These are phyloP conservation scores for Tetheella fluctuosa DNA, from an alignment of 2,888 invertebrate genomes.

Conservation along the genomic window DNA sequence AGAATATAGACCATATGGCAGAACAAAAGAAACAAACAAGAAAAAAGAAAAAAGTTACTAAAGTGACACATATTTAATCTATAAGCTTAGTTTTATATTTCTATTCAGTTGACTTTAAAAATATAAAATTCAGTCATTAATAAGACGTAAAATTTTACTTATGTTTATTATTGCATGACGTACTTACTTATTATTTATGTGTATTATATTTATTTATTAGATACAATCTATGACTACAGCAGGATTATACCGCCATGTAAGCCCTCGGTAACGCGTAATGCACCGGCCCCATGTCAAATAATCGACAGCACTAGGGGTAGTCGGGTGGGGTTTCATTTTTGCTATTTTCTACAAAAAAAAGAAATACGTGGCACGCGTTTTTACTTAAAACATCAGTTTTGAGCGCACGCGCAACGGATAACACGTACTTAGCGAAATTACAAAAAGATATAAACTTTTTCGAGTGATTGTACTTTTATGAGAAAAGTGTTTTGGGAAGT, in stretches of 20 bases:
- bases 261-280: slow-evolving; percentile 52
- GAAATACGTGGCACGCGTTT: slow-evolving; percentile 63
- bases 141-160: too few species aligned
- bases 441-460: slow-evolving; percentile 17
- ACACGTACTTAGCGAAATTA: slow-evolving; percentile 59
- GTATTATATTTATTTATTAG: too few species aligned
- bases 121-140: too few species aligned
- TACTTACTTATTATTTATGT: too few species aligned
- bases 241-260: slow-evolving; percentile 53
- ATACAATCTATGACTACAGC: too few species aligned
- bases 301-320: slow-evolving; percentile 60
- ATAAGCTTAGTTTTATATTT: too few species aligned
- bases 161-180: too few species aligned
- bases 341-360: slow-evolving; percentile 77
- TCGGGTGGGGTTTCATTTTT: slow-evolving; percentile 73
- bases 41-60: too few species aligned
- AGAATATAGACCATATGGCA: too few species aligned
- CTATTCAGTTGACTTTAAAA: too few species aligned
- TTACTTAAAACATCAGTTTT: slow-evolving; percentile 81
- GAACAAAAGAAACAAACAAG: too few species aligned
- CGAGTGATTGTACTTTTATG: slow-evolving; percentile 9
- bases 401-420: slow-evolving; percentile 69
- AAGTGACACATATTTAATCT: too few species aligned
- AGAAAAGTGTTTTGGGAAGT: neutral
- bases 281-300: slow-evolving; percentile 77